Evolutionary conservation across 2,888 invertebrate genomes (phyloP).

Genomic region (Erpobdella octoculata): DNA sequence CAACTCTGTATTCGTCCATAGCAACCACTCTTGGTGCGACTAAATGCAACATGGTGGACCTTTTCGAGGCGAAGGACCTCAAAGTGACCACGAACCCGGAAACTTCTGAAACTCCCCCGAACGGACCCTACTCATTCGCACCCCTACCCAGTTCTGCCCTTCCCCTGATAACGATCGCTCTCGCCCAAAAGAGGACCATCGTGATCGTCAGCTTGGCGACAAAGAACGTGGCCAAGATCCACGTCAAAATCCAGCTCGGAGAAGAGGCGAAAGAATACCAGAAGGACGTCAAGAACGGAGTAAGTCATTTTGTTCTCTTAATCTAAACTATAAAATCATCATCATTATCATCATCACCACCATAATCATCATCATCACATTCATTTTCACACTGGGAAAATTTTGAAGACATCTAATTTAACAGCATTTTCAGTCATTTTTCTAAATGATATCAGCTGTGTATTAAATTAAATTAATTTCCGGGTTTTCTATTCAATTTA

Average conservation of each 20-base stretch:
- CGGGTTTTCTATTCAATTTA: no score
- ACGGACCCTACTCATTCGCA: slow-evolving; percentile 1
- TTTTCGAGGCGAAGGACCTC: no score
- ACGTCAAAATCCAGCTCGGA: not conserved
- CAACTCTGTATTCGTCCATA: no score
- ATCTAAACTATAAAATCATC: not conserved
- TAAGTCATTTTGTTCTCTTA: not conserved
- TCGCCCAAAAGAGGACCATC: not conserved
- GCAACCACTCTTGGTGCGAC: not conserved
- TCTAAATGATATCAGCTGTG: no score
- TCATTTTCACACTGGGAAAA: no score
- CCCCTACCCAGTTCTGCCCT: not conserved
- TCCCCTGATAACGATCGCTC: not conserved
- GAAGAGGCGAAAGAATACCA: slow-evolving; percentile 13
- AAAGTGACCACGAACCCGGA: not conserved
- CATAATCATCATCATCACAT: no score
- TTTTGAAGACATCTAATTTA: no score
- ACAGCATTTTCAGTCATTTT: no score
- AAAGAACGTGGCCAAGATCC: not conserved
- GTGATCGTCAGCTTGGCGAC: not conserved
- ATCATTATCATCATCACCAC: not conserved
- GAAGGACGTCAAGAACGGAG: not conserved
- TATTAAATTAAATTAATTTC: no score
- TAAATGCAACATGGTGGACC: not conserved
- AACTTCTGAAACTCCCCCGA: not conserved